Conservation (phyloP, 2,888 invertebrate species). For the Odontocerum albicorne region DNA sequence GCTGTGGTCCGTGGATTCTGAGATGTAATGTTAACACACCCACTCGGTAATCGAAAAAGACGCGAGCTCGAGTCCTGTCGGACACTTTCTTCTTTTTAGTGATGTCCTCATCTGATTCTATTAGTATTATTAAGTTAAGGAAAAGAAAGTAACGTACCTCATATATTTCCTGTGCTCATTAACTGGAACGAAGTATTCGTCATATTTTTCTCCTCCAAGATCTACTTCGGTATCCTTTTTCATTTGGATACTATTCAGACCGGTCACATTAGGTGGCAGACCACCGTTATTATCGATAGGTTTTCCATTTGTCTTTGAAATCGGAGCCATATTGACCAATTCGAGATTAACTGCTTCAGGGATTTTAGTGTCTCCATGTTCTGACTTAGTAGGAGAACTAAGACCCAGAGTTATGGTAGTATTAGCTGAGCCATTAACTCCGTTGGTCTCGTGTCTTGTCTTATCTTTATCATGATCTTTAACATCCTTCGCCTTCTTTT, state of each 20-base stretch:
- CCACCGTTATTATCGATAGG: constrained; percentile 45
- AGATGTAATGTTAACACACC: too few relatives aligned
- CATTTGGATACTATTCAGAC: constrained; percentile 51
- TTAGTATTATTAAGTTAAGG: too few relatives aligned
- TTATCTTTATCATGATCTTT: constrained; percentile 11
- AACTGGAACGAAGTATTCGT: constrained; percentile 83
- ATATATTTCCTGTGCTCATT: constrained; percentile 84
- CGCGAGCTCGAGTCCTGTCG: too few relatives aligned
- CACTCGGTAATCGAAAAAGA: too few relatives aligned
- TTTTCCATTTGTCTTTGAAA: constrained; percentile 59
- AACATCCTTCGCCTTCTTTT: constrained; percentile 18
- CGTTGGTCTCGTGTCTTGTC: constrained; percentile 40
- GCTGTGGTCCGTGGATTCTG: too few relatives aligned
- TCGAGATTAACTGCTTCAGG: constrained; percentile 78
- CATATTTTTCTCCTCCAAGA: constrained; percentile 71
- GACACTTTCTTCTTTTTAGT: too few relatives aligned
- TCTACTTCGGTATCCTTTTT: constrained; percentile 69
- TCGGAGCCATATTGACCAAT: constrained; percentile 70
- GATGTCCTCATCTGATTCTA: too few relatives aligned
- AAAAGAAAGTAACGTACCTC: constrained; percentile 74
- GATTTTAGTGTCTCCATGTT: constrained; percentile 36
- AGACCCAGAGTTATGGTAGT: constrained; percentile 40
- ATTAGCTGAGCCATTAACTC: constrained; percentile 43
- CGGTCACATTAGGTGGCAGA: constrained; percentile 39
- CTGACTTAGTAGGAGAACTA: constrained; percentile 40